phyloP scores from a whole-genome alignment of 2,113 vertebrate genomes.

The Chamaetylas fuelleborni region DNA sequence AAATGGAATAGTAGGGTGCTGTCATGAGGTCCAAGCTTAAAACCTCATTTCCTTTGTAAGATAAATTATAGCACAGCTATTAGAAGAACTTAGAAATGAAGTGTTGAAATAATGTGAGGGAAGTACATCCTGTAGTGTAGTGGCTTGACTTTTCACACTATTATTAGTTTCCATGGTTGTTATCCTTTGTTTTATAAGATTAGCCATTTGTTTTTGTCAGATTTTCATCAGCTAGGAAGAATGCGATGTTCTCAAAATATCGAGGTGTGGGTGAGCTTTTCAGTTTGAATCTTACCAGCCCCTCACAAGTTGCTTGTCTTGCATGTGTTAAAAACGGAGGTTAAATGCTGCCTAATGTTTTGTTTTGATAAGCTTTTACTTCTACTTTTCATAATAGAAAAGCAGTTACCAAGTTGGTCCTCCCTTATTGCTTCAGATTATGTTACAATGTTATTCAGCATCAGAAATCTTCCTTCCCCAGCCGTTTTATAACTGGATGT shows the following conservation, averaged over 20 bases:
- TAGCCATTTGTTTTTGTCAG: not conserved
- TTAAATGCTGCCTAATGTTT: not conserved
- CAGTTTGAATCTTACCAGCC: not conserved
- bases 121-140: not conserved
- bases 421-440: not conserved
- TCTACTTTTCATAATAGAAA: not conserved
- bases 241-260: not conserved
- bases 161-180: not conserved
- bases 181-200: not conserved
- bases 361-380: not conserved
- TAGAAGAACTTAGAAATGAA: not conserved
- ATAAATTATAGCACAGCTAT: not conserved
- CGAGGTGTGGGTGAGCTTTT: not conserved
- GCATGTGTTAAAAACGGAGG: not conserved
- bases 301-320: not conserved
- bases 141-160: not conserved
- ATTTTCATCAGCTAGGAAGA: not conserved
- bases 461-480: not conserved
- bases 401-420: not conserved
- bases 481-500: not conserved
- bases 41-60: not conserved
- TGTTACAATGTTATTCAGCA: not conserved
- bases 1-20: not conserved
- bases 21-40: not conserved
- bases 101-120: not conserved